A percentile compares a stretch with the other conserved stretches of the same genome.
Conservation (phyloP, 2,888 invertebrate species). For the Agrilus mali region DNA sequence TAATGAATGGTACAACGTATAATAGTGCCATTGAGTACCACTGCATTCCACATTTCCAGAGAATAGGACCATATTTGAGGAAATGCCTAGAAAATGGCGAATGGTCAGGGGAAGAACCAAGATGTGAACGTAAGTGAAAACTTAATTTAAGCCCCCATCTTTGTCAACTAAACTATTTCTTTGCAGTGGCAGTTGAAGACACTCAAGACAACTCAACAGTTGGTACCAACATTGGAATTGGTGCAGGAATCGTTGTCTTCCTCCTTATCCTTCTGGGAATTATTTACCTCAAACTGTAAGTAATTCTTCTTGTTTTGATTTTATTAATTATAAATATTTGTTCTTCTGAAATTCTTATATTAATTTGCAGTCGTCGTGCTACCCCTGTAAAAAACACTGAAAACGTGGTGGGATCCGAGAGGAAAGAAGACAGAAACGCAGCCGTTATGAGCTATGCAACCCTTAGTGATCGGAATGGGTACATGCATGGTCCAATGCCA, state of each 20-base stretch:
- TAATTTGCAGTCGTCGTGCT: slow-evolving; percentile 57
- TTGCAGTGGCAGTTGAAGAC: slow-evolving; percentile 46
- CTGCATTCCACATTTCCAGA: slow-evolving; percentile 72
- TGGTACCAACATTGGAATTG: slow-evolving; percentile 73
- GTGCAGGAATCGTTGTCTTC: slow-evolving; percentile 69
- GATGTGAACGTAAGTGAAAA: slow-evolving; percentile 52
- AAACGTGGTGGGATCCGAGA: slow-evolving; percentile 74
- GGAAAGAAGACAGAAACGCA: slow-evolving; percentile 76
- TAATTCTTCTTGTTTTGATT: slow-evolving; percentile 17
- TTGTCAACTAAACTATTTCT: neutral
- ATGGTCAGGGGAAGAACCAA: slow-evolving; percentile 82
- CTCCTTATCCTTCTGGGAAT: slow-evolving; percentile 65
- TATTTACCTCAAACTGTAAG: slow-evolving; percentile 72
- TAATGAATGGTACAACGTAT: slow-evolving; percentile 75
- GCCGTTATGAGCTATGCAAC: slow-evolving; percentile 84
- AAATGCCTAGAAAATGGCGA: slow-evolving; percentile 72
- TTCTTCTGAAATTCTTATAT: slow-evolving; percentile 2
- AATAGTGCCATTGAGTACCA: slow-evolving; percentile 82
- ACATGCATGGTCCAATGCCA: slow-evolving; percentile 21
- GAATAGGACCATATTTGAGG: slow-evolving; percentile 69
- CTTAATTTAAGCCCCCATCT: neutral
- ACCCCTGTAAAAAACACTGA: slow-evolving; percentile 81
- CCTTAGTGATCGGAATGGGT: slow-evolving; percentile 55
- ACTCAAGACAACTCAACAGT: slow-evolving; percentile 59
- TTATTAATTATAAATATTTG: neutral